These are phyloP conservation scores for Himalopsyche japonica DNA, from an alignment of 2,888 invertebrate species.

Conservation along the genomic window DNA sequence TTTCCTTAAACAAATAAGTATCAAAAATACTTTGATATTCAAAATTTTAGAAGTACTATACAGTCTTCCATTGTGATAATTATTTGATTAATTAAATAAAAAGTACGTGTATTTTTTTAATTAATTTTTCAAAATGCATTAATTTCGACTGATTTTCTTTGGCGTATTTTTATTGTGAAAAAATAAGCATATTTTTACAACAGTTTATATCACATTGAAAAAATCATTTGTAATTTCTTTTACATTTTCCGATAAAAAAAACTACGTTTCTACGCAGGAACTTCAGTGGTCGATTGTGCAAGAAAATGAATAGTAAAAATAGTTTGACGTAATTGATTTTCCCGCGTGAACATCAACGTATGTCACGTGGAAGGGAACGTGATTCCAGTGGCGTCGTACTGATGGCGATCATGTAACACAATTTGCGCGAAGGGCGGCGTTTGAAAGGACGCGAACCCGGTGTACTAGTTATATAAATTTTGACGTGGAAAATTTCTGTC, in stretches of 20 bases:
- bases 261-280: neutral
- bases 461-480: neutral
- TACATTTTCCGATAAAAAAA: neutral
- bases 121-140: too few relatives aligned
- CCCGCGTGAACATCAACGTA: neutral
- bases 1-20: too few relatives aligned
- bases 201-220: too few relatives aligned
- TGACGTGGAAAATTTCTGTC: too few relatives aligned
- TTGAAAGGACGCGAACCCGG: neutral
- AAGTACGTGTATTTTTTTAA: too few relatives aligned
- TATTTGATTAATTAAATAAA: too few relatives aligned
- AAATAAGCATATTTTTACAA: too few relatives aligned
- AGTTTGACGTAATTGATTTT: neutral
- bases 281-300: neutral
- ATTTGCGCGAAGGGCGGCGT: neutral
- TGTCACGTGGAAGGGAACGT: neutral
- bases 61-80: too few relatives aligned
- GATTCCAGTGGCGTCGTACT: neutral
- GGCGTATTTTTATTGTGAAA: too few relatives aligned
- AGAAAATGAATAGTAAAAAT: neutral
- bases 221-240: neutral
- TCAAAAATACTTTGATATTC: too few relatives aligned
- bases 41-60: too few relatives aligned
- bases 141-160: too few relatives aligned
- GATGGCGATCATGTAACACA: neutral